A percentile compares a stretch with the other conserved stretches of the same genome.
Evolutionary conservation across 1,140 invertebrate genomes (phyloP).

Genomic region (Calephelis nemesis): DNA sequence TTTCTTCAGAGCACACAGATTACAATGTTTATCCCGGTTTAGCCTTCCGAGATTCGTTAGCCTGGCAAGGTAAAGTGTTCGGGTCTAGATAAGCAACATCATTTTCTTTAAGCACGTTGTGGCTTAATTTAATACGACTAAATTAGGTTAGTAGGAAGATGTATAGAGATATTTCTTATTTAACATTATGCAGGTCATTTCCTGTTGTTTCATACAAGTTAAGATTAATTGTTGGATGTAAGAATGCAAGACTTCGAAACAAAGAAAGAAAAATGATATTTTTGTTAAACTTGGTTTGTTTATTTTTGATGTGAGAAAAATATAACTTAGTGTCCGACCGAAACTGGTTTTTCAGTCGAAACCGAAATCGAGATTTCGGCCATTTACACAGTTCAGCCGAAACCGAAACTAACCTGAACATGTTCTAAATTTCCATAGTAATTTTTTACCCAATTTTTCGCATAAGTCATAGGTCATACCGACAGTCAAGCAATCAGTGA

Average conservation of each 20-base stretch:
- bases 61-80: background rate
- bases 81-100: background rate
- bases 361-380: no score
- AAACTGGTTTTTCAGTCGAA: no score
- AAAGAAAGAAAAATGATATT: background rate
- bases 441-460: no score
- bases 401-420: no score
- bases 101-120: slow-evolving; percentile 9
- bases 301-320: no score
- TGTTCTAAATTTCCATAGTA: no score
- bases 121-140: background rate
- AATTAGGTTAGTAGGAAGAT: slow-evolving; percentile 7
- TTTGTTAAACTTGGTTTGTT: no score
- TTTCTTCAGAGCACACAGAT: slow-evolving; percentile 28
- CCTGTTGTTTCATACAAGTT: background rate
- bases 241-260: no score
- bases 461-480: no score
- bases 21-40: slow-evolving; percentile 31
- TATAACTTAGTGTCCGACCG: no score
- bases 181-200: background rate
- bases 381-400: no score
- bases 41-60: slow-evolving; percentile 17
- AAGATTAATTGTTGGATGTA: background rate
- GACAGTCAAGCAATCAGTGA: no score
- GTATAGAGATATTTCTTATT: background rate